Evolutionary conservation across 2,888 invertebrate species (phyloP).

Genomic region (Spialia ferax): DNA sequence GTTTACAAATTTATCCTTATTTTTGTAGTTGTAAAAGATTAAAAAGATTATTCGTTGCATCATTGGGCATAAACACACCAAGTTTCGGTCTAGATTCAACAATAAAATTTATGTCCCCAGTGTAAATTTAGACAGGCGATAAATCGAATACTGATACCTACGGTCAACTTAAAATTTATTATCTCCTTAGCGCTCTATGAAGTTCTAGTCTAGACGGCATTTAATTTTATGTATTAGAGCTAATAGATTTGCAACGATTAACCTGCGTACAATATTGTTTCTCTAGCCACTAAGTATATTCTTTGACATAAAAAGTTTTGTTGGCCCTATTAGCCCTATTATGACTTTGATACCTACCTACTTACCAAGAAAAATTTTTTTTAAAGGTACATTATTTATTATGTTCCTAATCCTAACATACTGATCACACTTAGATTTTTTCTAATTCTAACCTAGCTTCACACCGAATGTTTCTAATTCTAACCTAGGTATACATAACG

Average conservation of each 20-base stretch:
- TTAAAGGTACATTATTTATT: too few relatives aligned
- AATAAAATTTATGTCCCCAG: constrained; percentile 51
- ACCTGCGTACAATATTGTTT: constrained; percentile 28
- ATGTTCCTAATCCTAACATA: too few relatives aligned
- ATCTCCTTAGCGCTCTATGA: constrained; percentile 31
- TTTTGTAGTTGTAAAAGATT: too few relatives aligned
- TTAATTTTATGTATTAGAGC: constrained; percentile 27
- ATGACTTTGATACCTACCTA: too few relatives aligned
- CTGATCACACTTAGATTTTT: too few relatives aligned
- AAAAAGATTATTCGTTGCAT: constrained; percentile 20
- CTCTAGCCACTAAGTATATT: background rate
- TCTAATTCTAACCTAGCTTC: too few relatives aligned
- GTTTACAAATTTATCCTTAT: too few relatives aligned
- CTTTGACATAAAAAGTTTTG: too few relatives aligned
- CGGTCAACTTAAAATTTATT: constrained; percentile 44
- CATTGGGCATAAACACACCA: constrained; percentile 50
- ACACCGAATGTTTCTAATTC: too few relatives aligned
- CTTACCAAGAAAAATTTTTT: too few relatives aligned
- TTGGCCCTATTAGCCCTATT: too few relatives aligned
- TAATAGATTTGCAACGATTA: constrained; percentile 40
- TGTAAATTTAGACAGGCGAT: constrained; percentile 43
- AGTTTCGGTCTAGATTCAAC: constrained; percentile 48
- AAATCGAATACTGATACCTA: constrained; percentile 45
- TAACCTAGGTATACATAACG: too few relatives aligned
- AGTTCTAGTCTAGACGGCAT: constrained; percentile 13